Conservation (phyloP, 2,113 vertebrate genomes). For the Nycticorax nycticorax region DNA sequence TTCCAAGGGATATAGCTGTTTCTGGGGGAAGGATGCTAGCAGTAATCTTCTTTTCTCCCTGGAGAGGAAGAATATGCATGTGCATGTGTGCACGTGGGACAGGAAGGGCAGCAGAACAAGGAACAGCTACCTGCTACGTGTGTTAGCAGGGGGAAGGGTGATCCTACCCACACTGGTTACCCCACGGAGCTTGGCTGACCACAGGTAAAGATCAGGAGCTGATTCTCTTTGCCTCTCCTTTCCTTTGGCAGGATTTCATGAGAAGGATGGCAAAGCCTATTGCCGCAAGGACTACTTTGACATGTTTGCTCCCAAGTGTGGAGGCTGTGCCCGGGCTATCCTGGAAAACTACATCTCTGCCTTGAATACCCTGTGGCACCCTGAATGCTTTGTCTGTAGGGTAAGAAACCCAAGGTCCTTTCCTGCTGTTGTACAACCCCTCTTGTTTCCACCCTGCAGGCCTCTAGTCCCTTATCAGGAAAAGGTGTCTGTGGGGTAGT, state of each 20-base stretch:
- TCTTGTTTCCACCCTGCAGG: neutral
- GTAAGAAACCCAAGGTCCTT: conserved; percentile 71
- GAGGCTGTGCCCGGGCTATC: conserved; percentile 94
- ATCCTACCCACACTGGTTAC: neutral
- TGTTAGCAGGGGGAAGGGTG: neutral
- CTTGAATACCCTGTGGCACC: conserved; percentile 95
- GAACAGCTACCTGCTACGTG: neutral
- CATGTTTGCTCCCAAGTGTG: conserved; percentile 98
- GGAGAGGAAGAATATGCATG: neutral
- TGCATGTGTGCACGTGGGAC: neutral
- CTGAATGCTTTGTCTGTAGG: conserved; percentile 98
- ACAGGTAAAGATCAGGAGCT: neutral
- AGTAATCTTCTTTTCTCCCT: neutral
- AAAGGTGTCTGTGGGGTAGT: neutral
- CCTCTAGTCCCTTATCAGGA: neutral
- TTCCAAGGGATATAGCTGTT: neutral
- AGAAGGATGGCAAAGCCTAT: conserved; percentile 97
- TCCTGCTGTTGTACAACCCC: neutral
- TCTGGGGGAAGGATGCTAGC: neutral
- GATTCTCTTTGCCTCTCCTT: neutral
- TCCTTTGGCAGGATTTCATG: conserved; percentile 89
- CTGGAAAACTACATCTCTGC: conserved; percentile 99
- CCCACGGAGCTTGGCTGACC: neutral
- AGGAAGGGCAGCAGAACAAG: neutral
- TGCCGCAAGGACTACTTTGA: conserved; percentile 99